Conservation (phyloP, 2,797 vertebrate species). For the Delichon dasypus region DNA sequence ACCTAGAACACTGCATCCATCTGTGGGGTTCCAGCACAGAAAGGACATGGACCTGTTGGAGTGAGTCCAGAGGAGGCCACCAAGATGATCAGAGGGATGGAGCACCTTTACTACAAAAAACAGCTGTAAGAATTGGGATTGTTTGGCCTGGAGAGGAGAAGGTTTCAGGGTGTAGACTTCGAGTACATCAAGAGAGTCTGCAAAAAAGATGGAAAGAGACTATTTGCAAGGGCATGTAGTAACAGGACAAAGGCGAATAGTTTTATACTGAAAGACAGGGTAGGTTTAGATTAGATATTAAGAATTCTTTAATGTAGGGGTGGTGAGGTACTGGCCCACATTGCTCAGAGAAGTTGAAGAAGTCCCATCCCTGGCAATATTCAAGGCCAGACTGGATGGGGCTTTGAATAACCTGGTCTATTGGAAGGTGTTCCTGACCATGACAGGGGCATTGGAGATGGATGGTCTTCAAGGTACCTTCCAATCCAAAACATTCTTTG, state of each 20-base stretch:
- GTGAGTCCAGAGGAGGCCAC: not conserved
- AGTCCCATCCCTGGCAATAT: not conserved
- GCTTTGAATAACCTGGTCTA: not conserved
- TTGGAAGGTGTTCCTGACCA: not conserved
- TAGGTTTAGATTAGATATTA: not conserved
- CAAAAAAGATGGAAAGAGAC: not conserved
- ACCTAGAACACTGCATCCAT: not conserved
- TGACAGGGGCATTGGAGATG: not conserved
- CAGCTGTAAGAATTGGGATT: not conserved
- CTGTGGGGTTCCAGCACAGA: not conserved
- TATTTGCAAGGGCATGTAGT: not conserved
- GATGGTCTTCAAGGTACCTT: not conserved
- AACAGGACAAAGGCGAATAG: not conserved
- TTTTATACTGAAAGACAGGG: not conserved
- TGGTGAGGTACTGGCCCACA: not conserved
- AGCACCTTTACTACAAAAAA: not conserved
- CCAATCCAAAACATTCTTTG: not conserved
- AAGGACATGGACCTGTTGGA: not conserved
- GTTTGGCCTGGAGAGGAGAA: not conserved
- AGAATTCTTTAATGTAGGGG: not conserved
- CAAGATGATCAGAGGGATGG: not conserved
- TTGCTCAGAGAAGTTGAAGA: not conserved
- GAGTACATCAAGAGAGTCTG: not conserved
- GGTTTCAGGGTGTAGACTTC: not conserved
- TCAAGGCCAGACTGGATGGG: not conserved